Percentiles rank a stretch among this genome's conserved stretches.
phyloP scores from a whole-genome alignment of 2,113 vertebrate species.

The Tachysurus vachellii region DNA sequence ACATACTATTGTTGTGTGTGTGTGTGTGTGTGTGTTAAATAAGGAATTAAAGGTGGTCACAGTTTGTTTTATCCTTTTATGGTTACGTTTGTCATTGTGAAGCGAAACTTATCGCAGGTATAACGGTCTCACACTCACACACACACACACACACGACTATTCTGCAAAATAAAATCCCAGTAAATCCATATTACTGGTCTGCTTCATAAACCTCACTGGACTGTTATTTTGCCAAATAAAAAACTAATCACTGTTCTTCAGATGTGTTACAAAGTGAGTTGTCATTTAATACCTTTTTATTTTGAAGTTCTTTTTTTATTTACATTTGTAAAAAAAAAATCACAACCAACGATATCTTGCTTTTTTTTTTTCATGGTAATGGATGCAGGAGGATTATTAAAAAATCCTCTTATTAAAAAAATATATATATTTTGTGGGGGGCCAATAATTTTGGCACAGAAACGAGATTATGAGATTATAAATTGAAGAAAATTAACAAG shows the following conservation, averaged over 20 bases:
- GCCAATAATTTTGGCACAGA: background rate
- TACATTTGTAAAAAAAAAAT: no score
- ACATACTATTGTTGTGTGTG: background rate
- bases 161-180: background rate
- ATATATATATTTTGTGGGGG: background rate
- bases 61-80: background rate
- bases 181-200: background rate
- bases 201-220: background rate
- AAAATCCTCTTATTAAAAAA: no score
- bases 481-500: background rate
- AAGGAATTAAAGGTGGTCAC: background rate
- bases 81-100: background rate
- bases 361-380: background rate
- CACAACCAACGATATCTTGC: background rate
- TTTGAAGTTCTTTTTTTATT: no score
- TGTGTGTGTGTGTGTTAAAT: no score
- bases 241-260: background rate
- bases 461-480: background rate
- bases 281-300: background rate
- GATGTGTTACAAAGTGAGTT: background rate
- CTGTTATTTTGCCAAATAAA: background rate
- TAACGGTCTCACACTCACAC: background rate
- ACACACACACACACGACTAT: background rate
- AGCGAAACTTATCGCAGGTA: background rate
- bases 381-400: background rate